phyloP scores from a whole-genome alignment of 2,113 vertebrate species.

The Xiphophorus couchianus region DNA sequence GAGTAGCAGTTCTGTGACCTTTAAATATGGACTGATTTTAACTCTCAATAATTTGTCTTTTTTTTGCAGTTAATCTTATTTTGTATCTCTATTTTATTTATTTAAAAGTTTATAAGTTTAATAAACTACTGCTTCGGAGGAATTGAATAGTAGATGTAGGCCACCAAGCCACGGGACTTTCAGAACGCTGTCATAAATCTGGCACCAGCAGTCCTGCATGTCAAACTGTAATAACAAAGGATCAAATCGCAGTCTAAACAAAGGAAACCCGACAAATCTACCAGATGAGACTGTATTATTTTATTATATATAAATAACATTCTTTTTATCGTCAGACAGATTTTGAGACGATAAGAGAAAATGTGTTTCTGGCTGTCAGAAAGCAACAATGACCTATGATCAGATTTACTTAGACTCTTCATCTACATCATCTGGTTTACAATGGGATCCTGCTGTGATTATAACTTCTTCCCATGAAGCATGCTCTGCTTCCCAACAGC shows the following conservation, averaged over 20 bases:
- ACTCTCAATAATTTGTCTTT: not conserved
- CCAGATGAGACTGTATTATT: not conserved
- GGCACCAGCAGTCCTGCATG: conserved; percentile 1
- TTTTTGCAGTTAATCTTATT: not conserved
- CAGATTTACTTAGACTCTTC: conserved; percentile 3
- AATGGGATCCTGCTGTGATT: conserved; percentile 12
- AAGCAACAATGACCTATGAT: conserved; percentile 10
- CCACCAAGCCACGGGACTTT: conserved; percentile 8
- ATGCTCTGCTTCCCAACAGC: conserved; percentile 19
- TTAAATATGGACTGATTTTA: no score
- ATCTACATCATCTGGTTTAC: conserved; percentile 31
- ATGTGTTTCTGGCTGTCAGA: conserved; percentile 19
- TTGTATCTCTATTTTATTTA: not conserved
- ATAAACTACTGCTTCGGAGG: not conserved
- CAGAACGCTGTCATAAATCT: conserved; percentile 25
- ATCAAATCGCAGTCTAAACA: conserved; percentile 18
- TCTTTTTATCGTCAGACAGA: not conserved
- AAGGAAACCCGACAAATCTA: not conserved
- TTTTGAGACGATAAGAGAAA: conserved; percentile 6
- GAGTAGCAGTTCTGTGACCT: not conserved
- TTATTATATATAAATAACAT: conserved; percentile 8
- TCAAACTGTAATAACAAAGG: conserved; percentile 7
- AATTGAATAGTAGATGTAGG: conserved; percentile 8
- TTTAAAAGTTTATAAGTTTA: not conserved
- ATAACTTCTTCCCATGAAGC: conserved; percentile 35